A percentile compares a stretch with the other conserved stretches of the same genome.
phyloP scores from a whole-genome alignment of 2,888 invertebrate species.

The Sicus ferrugineus region DNA sequence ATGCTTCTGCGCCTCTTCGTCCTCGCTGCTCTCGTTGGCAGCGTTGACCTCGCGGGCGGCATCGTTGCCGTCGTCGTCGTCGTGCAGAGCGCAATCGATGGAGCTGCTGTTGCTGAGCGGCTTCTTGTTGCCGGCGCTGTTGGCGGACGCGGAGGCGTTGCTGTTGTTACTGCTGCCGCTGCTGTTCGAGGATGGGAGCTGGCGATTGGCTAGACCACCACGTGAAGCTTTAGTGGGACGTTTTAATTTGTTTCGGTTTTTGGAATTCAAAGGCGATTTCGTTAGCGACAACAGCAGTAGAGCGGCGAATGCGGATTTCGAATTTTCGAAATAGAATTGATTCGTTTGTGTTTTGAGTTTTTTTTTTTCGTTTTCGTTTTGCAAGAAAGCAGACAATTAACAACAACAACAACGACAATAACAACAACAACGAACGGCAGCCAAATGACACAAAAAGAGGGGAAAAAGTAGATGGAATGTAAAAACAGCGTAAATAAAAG shows the following conservation, averaged over 20 bases:
- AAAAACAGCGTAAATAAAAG: not conserved
- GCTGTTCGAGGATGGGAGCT: constrained; percentile 67
- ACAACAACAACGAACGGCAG: constrained; percentile 43
- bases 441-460: constrained; percentile 41
- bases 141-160: constrained; percentile 57
- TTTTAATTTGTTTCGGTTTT: constrained; percentile 40
- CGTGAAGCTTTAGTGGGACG: constrained; percentile 70
- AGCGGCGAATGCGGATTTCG: constrained; percentile 24
- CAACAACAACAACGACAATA: constrained; percentile 39
- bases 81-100: constrained; percentile 54
- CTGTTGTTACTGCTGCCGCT: constrained; percentile 40
- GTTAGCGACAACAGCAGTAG: not conserved
- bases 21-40: constrained; percentile 68
- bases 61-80: constrained; percentile 64
- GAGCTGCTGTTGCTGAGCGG: constrained; percentile 50
- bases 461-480: constrained; percentile 7
- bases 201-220: constrained; percentile 78
- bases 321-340: constrained; percentile 18
- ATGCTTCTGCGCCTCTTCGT: constrained; percentile 44
- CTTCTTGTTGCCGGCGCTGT: constrained; percentile 64
- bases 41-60: constrained; percentile 42
- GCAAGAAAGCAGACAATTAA: constrained; percentile 40
- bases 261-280: constrained; percentile 34
- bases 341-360: too few species aligned
- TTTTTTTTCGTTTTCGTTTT: constrained; percentile 28